These are phyloP conservation scores for Agapetus fuscipes DNA, from an alignment of 2,888 invertebrate genomes.

Conservation along the genomic window DNA sequence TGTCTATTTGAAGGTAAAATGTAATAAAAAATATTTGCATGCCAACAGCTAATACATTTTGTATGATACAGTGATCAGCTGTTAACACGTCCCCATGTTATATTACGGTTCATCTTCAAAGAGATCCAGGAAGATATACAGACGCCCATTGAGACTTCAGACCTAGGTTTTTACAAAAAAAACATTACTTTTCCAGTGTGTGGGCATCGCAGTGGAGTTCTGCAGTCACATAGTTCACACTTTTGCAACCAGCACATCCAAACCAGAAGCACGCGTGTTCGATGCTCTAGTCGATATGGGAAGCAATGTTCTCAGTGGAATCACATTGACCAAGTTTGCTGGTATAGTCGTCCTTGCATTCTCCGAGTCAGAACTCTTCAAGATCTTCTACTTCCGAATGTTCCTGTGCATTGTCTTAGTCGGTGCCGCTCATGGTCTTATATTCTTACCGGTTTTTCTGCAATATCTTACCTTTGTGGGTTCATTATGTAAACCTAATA, in stretches of 20 bases:
- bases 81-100: too few relatives aligned
- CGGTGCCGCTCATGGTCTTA: slow-evolving; percentile 83
- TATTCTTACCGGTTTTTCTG: slow-evolving; percentile 84
- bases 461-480: too few relatives aligned
- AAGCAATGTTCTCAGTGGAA: slow-evolving; percentile 87
- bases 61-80: too few relatives aligned
- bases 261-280: slow-evolving; percentile 49
- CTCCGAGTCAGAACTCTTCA: slow-evolving; percentile 88
- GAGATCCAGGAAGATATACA: too few relatives aligned
- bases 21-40: too few relatives aligned
- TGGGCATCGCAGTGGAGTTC: slow-evolving; percentile 94
- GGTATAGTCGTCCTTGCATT: slow-evolving; percentile 85
- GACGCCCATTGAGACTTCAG: too few relatives aligned
- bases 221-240: slow-evolving; percentile 83
- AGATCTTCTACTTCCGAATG: slow-evolving; percentile 93
- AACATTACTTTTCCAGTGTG: slow-evolving; percentile 52
- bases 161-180: too few relatives aligned
- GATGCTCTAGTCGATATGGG: slow-evolving; percentile 76
- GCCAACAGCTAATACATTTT: too few relatives aligned
- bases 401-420: slow-evolving; percentile 87
- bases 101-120: too few relatives aligned
- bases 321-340: slow-evolving; percentile 89
- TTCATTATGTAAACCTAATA: too few relatives aligned
- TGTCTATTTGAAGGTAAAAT: too few relatives aligned
- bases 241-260: slow-evolving; percentile 35